These are phyloP conservation scores for Parazoanthus swiftii DNA, from an alignment of 92 coral and sea anemone species.

Conservation along the genomic window DNA sequence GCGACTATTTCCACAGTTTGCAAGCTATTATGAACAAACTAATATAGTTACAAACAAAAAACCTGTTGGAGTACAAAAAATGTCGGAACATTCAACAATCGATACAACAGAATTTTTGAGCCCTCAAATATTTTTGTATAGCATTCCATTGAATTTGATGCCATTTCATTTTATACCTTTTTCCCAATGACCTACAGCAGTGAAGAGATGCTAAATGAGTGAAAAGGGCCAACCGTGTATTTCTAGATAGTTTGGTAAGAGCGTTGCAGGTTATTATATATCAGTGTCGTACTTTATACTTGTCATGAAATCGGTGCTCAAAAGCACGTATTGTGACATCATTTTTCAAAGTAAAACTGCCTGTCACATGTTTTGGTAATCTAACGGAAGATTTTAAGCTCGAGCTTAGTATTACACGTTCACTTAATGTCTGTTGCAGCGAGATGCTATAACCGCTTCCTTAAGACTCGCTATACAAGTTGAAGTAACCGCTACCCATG, in stretches of 20 bases:
- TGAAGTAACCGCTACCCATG: neutral
- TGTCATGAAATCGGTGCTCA: neutral
- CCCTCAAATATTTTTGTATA: neutral
- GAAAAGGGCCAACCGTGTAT: neutral
- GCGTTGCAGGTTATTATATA: neutral
- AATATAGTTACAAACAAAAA: neutral
- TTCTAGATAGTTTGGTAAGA: neutral
- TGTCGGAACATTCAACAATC: neutral
- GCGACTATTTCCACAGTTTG: neutral
- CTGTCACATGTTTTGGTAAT: neutral
- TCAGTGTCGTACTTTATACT: neutral
- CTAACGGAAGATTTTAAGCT: neutral
- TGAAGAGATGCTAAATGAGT: neutral
- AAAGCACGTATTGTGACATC: neutral
- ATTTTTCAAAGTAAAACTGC: neutral
- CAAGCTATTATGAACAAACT: neutral
- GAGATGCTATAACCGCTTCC: neutral
- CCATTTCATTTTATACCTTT: neutral
- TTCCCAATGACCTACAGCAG: no score
- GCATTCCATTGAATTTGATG: neutral
- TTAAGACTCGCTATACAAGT: no score
- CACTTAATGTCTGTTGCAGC: no score
- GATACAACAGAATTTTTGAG: neutral
- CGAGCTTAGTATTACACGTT: neutral
- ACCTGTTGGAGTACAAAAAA: neutral